These are phyloP conservation scores for Scaptomyza caliginosa DNA, from an alignment of 2,888 invertebrate species.

Conservation along the genomic window DNA sequence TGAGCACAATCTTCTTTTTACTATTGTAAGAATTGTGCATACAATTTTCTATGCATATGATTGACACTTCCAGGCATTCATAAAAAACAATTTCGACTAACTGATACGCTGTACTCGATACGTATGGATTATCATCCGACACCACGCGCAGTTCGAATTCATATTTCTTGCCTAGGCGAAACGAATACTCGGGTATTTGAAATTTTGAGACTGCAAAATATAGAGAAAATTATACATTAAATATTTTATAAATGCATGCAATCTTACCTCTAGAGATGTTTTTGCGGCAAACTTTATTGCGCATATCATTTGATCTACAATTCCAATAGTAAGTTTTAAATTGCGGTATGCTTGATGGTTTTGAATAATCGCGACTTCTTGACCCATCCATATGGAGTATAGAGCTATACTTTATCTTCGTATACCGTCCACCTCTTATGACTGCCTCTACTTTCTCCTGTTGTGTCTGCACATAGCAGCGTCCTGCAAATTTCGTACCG, in stretches of 20 bases:
- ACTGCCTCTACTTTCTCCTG: conserved; percentile 34
- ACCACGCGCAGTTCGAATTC: conserved; percentile 28
- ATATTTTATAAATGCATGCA: too few species aligned
- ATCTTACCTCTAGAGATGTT: conserved; percentile 30
- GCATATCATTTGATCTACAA: conserved; percentile 34
- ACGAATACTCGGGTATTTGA: conserved; percentile 3
- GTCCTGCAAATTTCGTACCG: conserved; percentile 1
- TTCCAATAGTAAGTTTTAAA: conserved; percentile 41
- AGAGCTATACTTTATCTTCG: fast-evolving
- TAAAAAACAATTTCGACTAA: conserved; percentile 4
- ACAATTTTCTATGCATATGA: conserved; percentile 44
- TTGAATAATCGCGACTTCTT: conserved; percentile 49
- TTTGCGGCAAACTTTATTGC: conserved; percentile 16
- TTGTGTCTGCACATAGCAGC: conserved; percentile 45
- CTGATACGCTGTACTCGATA: conserved; percentile 7
- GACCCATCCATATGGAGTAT: conserved; percentile 39
- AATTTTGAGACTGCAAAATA: conserved; percentile 21
- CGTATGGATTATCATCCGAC: conserved; percentile 38
- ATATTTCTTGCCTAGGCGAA: conserved; percentile 13
- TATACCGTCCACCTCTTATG: conserved; percentile 36
- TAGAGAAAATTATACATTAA: neutral
- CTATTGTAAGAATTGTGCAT: conserved; percentile 14
- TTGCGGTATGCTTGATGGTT: conserved; percentile 15
- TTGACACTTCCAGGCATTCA: conserved; percentile 21
- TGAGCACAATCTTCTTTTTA: conserved; percentile 16